Conservation (phyloP, 2,797 vertebrate genomes). For the Peromyscus nudipes region DNA sequence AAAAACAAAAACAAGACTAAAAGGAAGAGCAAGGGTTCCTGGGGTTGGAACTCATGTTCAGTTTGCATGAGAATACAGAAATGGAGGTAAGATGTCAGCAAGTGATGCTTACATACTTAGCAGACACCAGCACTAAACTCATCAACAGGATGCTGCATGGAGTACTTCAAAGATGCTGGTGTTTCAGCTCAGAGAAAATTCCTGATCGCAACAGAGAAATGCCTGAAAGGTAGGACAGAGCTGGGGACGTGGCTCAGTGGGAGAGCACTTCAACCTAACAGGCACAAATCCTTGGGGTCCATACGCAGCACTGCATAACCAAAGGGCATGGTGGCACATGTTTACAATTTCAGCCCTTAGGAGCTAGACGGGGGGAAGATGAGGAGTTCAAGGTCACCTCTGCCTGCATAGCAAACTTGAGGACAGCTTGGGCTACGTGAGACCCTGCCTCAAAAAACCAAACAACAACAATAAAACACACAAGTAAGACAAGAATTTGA, state of each 20-base stretch:
- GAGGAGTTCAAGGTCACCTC: not conserved
- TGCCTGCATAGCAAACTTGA: not conserved
- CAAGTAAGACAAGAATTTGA: not conserved
- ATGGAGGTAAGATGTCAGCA: not conserved
- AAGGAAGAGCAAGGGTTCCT: not conserved
- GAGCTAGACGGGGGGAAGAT: not conserved
- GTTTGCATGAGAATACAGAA: conserved; percentile 6
- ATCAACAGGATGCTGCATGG: not conserved
- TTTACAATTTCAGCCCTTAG: not conserved
- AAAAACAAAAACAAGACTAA: not conserved
- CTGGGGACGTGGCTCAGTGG: not conserved
- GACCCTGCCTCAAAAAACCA: not conserved
- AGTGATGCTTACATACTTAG: not conserved
- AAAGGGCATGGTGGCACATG: not conserved
- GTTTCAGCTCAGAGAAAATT: not conserved
- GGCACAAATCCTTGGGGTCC: not conserved
- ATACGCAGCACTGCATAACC: not conserved
- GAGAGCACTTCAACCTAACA: not conserved
- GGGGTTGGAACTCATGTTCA: not conserved
- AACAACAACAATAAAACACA: not conserved
- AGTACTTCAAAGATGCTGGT: not conserved
- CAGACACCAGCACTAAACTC: not conserved
- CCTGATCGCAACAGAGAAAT: not conserved
- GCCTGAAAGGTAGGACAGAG: not conserved
- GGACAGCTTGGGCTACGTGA: not conserved